These are phyloP conservation scores for Acheta domesticus DNA, from an alignment of 2,888 invertebrate genomes.

Conservation along the genomic window DNA sequence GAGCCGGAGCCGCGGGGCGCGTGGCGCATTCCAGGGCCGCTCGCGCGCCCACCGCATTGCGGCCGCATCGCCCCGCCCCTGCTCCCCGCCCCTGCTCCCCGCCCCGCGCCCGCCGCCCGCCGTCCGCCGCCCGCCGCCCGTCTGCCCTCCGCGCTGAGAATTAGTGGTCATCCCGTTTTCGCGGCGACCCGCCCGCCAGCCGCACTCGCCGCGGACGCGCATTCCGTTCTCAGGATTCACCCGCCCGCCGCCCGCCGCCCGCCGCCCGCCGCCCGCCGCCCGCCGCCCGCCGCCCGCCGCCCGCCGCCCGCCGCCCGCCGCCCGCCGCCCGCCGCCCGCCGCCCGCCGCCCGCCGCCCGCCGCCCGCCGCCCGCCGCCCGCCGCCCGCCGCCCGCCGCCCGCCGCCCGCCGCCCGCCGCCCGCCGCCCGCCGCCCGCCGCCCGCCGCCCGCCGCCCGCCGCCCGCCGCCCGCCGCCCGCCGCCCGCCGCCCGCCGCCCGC, in stretches of 20 bases:
- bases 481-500: too few relatives aligned
- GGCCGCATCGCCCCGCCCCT: not conserved
- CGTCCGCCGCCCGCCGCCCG: not conserved
- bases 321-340: too few relatives aligned
- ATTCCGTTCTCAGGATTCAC: not conserved
- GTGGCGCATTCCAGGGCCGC: not conserved
- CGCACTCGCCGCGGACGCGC: not conserved
- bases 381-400: not conserved
- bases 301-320: too few relatives aligned
- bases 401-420: not conserved
- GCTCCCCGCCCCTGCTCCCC: not conserved
- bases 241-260: not conserved
- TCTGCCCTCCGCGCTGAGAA: not conserved
- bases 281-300: too few relatives aligned
- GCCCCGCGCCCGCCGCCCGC: not conserved
- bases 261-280: not conserved
- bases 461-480: too few relatives aligned
- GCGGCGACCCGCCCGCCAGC: not conserved
- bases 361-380: too few relatives aligned
- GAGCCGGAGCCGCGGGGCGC: not conserved
- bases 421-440: not conserved
- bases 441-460: fast-evolving
- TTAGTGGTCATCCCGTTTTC: conserved; percentile 8
- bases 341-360: too few relatives aligned
- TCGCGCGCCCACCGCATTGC: not conserved